Conservation (phyloP, 2,113 vertebrate species). For the Archilochus colubris region DNA sequence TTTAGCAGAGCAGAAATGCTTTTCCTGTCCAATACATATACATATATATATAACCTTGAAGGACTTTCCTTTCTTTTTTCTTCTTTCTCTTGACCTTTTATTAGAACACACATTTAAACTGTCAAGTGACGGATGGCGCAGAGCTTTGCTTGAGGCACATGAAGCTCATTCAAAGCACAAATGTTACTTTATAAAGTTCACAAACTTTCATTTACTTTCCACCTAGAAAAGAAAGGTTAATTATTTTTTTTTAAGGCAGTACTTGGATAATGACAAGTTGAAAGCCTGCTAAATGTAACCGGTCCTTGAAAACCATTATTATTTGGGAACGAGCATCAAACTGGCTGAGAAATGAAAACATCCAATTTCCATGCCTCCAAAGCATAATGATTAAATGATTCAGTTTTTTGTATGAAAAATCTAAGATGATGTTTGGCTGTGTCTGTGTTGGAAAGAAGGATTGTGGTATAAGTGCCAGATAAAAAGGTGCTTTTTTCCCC, state of each 20-base stretch:
- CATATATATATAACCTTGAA: slow-evolving; percentile 38
- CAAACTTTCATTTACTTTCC: slow-evolving; percentile 63
- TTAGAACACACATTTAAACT: slow-evolving; percentile 62
- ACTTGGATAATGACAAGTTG: slow-evolving; percentile 43
- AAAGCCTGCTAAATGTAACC: slow-evolving; percentile 30
- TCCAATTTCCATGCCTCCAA: not conserved
- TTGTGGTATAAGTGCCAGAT: rapidly evolving
- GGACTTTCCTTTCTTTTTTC: slow-evolving; percentile 2
- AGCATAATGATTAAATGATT: not conserved
- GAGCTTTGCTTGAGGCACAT: slow-evolving; percentile 55
- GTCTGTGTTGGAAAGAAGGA: not conserved
- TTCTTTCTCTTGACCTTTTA: slow-evolving; percentile 71
- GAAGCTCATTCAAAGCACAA: slow-evolving; percentile 38
- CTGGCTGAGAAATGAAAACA: not conserved
- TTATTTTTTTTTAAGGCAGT: slow-evolving; percentile 14
- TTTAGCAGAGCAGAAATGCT: slow-evolving; percentile 47
- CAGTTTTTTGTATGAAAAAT: not conserved
- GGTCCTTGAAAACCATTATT: not conserved
- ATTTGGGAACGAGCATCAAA: not conserved
- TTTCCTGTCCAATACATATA: not conserved
- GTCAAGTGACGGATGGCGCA: slow-evolving; percentile 52
- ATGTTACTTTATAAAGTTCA: slow-evolving; percentile 56
- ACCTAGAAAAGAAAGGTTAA: slow-evolving; percentile 68
- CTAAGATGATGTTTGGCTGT: not conserved
- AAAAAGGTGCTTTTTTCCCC: not conserved